A percentile compares a stretch with the other conserved stretches of the same genome.
Conservation (phyloP, 2,888 invertebrate species). For the Sarcophaga subvicina region DNA sequence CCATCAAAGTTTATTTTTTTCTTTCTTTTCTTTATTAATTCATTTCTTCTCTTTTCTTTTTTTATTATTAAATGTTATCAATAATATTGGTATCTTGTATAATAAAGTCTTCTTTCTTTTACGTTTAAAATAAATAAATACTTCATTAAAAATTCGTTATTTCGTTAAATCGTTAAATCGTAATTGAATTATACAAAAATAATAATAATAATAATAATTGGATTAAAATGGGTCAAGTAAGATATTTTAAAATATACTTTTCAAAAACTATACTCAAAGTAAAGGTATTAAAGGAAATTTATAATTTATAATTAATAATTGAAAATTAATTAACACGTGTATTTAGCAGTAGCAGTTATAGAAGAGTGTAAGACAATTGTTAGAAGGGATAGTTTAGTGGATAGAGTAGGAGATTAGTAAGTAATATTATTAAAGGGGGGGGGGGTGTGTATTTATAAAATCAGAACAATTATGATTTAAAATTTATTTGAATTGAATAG, state of each 20-base stretch:
- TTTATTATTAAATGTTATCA: background rate
- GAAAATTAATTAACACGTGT: constrained; percentile 22
- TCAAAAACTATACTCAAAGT: background rate
- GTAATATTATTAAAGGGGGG: too few relatives aligned
- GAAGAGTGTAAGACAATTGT: background rate
- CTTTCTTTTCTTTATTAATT: background rate
- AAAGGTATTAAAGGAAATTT: background rate
- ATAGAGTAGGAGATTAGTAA: too few relatives aligned
- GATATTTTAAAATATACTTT: constrained; percentile 14
- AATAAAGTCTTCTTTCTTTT: background rate
- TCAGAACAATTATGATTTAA: too few relatives aligned
- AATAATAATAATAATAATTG: background rate
- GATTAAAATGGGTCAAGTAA: background rate
- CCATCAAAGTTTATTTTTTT: constrained; percentile 66
- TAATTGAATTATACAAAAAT: background rate
- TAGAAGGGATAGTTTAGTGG: background rate
- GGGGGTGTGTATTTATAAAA: too few relatives aligned
- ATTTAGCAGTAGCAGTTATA: constrained; percentile 1
- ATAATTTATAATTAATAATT: background rate
- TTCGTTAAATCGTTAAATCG: too few relatives aligned
- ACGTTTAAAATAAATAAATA: too few relatives aligned
- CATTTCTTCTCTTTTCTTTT: background rate
- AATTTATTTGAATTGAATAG: too few relatives aligned
- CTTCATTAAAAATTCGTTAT: too few relatives aligned
- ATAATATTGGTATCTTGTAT: background rate